These are phyloP conservation scores for Chloromyia formosa DNA, from an alignment of 2,888 invertebrate species.

Conservation along the genomic window DNA sequence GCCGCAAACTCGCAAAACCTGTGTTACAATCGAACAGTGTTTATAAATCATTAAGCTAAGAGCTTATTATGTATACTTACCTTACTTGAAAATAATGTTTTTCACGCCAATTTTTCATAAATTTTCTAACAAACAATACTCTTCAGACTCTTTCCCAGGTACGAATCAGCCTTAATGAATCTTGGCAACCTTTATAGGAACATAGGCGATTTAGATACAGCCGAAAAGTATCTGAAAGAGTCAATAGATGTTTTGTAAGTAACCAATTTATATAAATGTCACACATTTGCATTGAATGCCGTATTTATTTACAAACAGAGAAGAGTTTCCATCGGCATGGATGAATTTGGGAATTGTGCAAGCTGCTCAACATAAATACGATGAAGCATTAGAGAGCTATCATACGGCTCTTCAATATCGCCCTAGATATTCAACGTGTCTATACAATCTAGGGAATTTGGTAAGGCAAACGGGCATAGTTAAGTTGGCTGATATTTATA, in stretches of 20 bases:
- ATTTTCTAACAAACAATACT: too few relatives aligned
- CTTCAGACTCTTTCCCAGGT: conserved; percentile 88
- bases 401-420: conserved; percentile 79
- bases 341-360: conserved; percentile 97
- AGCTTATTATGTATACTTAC: too few relatives aligned
- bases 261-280: not conserved
- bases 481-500: too few relatives aligned
- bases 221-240: conserved; percentile 81
- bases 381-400: conserved; percentile 82
- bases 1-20: too few relatives aligned
- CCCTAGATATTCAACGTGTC: conserved; percentile 87
- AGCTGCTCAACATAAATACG: conserved; percentile 74
- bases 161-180: conserved; percentile 92
- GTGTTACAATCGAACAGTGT: too few relatives aligned
- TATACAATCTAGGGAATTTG: conserved; percentile 94
- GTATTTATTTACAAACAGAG: conserved; percentile 66
- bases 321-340: conserved; percentile 95
- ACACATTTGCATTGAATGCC: not conserved
- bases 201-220: conserved; percentile 86
- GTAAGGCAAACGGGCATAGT: too few relatives aligned
- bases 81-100: too few relatives aligned
- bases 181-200: conserved; percentile 95
- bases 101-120: too few relatives aligned
- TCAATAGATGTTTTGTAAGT: conserved; percentile 70
- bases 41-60: too few relatives aligned